Evolutionary conservation across 1,140 invertebrate species (phyloP), one percentile per base, ranked within the genome.

Genomic region (Papilio polyxenes): DNA sequence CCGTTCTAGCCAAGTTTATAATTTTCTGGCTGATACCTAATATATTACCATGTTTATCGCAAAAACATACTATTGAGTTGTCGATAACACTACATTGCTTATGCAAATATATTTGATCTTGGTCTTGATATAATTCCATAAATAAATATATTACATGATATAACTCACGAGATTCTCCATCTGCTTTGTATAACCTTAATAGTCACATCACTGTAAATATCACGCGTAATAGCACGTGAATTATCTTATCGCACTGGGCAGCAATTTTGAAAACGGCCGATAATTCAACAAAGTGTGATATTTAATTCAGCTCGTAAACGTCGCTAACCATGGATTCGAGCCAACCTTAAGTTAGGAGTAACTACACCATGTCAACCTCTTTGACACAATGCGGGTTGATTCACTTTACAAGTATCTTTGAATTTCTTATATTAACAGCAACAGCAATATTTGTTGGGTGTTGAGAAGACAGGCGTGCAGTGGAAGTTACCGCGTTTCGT

Each of bases 151-250:
- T 40, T 37, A 37, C 59, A 20, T 8, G 59, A 65, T 72, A 72
- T 40, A 72, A 13, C 31, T 72, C 65, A 72, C 65, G 65, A 72
- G 65, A 72, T 72, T 72, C 65, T 37, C 11, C 65, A 72, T 37
- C 65, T 72, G 65, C 31, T 37, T 37, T 40, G 31, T 37, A 40
- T 13, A 40, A 15, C 23, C 65, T 15, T 37, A 13, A 13, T 37
- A 72, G 23, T 37, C 65, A 72, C 23, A 72, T 65, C 23, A 31
- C 59, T 23, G 11, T 31, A 31, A 23, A 23, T n/a, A 59, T 37
- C 65, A 72, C 65, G 65, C 65, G 65, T 37, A 15, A 10, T 37
- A 15, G 1, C 65, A 72, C 65, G 65, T 72, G 65, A 72, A 31
- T 15, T 37, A 69, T 37, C 4, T 2, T 62, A 62, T 23, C 20